Evolutionary conservation across 2,113 vertebrate genomes (phyloP), one percentile per base, ranked within the genome.

Genomic region (Apaloderma vittatum): DNA sequence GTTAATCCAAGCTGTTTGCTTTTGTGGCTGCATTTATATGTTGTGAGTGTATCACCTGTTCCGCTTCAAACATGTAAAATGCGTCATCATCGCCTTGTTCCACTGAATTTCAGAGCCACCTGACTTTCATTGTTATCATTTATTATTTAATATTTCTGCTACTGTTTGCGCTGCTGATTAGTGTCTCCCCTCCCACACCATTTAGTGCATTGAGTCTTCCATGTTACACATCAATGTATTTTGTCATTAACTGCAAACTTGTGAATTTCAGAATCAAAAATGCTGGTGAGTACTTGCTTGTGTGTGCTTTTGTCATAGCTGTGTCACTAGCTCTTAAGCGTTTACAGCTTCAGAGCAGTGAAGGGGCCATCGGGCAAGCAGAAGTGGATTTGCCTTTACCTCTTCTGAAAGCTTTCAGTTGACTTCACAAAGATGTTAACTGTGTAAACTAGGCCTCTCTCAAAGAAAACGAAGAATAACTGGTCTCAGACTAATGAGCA

Each of bases 221-320:
- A 55, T 86, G 29, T 97, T 94, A 93, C 84, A 79, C 95, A 54
- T 97, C 58, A 76, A 18, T 49, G 79, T 90, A 48, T 89, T 91
- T 86, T 97, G 94, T 95, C 78, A 23, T 90, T 81, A 94, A 94
- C 70, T 76, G 89, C 51, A 52, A 95, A 92, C 63, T 83, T 86
- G 61, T 92, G 88, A 96, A 80, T 97, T 96, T 95, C 88, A 95
- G 94, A 97, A 82, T 66, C 91, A 89, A 80, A 91, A 88, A 46
- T 2, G 3, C 72, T 36, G 97, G 97, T 97, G 95, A 97, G 95
- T 97, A 97, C 77, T 79, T 97, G 97, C 96, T 91, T 97, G 27
- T 52, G 34, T 94, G 94, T 92, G 96, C 92, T 93, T 40, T 81
- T 85, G 85, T 85, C 40, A 27, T 85, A 30, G 84, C 85, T 11